Percentiles rank a stretch among this genome's conserved stretches.
These are phyloP conservation scores for Lamprotornis superbus DNA, from an alignment of 2,113 vertebrate genomes.

Conservation along the genomic window DNA sequence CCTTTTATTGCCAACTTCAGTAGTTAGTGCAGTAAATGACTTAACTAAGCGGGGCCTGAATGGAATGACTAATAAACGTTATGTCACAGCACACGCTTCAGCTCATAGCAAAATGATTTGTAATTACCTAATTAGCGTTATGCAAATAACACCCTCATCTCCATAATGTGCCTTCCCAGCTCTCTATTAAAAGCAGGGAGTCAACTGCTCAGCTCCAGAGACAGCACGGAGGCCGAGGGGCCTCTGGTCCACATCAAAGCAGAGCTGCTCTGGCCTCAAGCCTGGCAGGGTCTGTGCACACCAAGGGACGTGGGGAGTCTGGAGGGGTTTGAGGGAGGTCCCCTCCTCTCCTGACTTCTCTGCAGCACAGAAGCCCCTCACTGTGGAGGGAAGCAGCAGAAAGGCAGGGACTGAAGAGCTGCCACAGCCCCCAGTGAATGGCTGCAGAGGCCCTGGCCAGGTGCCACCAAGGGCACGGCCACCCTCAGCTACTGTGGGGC, in stretches of 20 bases:
- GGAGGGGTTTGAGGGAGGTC: neutral
- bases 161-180: conserved; percentile 72
- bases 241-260: neutral
- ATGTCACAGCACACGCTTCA: conserved; percentile 80
- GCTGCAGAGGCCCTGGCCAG: rapidly evolving
- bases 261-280: neutral
- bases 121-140: conserved; percentile 91
- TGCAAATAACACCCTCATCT: conserved; percentile 85
- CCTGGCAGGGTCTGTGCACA: neutral
- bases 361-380: neutral
- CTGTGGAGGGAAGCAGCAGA: neutral
- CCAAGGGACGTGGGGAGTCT: rapidly evolving
- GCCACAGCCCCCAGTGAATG: rapidly evolving
- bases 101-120: conserved; percentile 87
- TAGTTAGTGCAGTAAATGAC: conserved; percentile 60
- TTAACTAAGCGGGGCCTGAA: conserved; percentile 71
- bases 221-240: neutral
- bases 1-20: conserved; percentile 62
- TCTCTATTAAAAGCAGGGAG: conserved; percentile 63
- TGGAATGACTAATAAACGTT: conserved; percentile 73
- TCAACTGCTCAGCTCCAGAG: conserved; percentile 58
- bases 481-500: neutral
- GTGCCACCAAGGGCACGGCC: neutral
- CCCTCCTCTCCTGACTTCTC: neutral
- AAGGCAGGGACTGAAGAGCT: neutral